Evolutionary conservation across 1,140 invertebrate species (phyloP).

Genomic region (Zaprionus ghesquierei): DNA sequence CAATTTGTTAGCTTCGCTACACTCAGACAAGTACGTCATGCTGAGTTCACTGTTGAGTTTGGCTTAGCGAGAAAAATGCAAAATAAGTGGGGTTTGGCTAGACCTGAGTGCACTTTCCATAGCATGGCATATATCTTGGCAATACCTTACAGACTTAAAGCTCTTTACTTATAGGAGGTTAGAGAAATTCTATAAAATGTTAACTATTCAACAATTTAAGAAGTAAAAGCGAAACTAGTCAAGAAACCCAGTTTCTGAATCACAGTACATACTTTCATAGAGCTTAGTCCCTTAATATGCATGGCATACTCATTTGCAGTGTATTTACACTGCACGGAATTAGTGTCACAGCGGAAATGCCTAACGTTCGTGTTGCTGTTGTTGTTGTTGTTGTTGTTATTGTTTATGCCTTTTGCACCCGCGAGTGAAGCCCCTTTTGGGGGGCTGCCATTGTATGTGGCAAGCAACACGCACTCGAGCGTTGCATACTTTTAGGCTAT

Average conservation of each 20-base stretch:
- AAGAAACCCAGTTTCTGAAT: neutral
- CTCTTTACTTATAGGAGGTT: neutral
- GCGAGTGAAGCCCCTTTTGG: slow-evolving; percentile 30
- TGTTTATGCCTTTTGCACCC: neutral
- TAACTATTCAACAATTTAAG: neutral
- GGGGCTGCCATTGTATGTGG: slow-evolving; percentile 31
- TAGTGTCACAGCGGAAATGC: slow-evolving; percentile 19
- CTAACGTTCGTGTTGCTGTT: slow-evolving; percentile 11
- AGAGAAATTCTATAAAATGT: neutral
- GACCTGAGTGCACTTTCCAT: neutral
- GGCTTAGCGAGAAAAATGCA: neutral
- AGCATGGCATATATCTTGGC: neutral
- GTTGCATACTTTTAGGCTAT: slow-evolving; percentile 73
- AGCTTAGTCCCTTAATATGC: neutral
- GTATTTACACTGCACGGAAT: neutral
- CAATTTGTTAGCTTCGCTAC: slow-evolving; percentile 2
- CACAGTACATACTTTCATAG: neutral
- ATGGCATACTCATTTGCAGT: neutral
- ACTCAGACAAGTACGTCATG: neutral
- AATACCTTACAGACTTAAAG: neutral
- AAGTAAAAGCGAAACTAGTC: neutral
- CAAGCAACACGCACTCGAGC: slow-evolving; percentile 45
- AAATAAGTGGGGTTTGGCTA: neutral
- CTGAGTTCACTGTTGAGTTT: neutral
- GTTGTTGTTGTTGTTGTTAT: slow-evolving; percentile 9